A percentile compares a stretch with the other conserved stretches of the same genome.
Evolutionary conservation across 2,113 vertebrate genomes (phyloP).

Genomic region (Thomomys bottae): DNA sequence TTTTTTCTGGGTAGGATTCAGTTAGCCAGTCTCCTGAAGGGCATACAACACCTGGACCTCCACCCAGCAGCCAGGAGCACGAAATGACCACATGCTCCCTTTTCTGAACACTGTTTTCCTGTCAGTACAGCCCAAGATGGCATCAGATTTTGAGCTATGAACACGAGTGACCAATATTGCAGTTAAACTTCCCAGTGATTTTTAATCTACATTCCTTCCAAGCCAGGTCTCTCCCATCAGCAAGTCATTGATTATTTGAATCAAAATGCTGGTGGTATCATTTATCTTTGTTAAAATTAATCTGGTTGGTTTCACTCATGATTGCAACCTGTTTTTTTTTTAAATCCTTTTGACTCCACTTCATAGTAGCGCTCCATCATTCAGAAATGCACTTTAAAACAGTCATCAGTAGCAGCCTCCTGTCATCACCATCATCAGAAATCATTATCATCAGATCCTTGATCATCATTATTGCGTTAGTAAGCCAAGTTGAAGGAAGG

Average conservation of each 20-base stretch:
- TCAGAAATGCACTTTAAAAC: slow-evolving; percentile 38
- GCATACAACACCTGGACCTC: not conserved
- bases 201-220: not conserved
- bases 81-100: no score
- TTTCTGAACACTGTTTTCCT: not conserved
- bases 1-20: not conserved
- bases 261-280: slow-evolving; percentile 30
- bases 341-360: slow-evolving; percentile 61
- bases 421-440: not conserved
- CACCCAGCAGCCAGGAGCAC: not conserved
- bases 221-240: slow-evolving; percentile 15
- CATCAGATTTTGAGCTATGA: not conserved
- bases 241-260: slow-evolving; percentile 55
- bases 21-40: not conserved
- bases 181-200: slow-evolving; percentile 12
- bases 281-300: slow-evolving; percentile 67
- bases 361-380: not conserved
- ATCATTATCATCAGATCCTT: not conserved
- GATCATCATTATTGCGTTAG: not conserved
- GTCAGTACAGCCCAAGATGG: not conserved
- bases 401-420: not conserved
- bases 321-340: slow-evolving; percentile 46
- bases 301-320: slow-evolving; percentile 34
- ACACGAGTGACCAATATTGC: not conserved
- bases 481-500: not conserved